Evolutionary conservation across 2,888 invertebrate genomes (phyloP).

Genomic region (Lepidocyrtoides sp.): DNA sequence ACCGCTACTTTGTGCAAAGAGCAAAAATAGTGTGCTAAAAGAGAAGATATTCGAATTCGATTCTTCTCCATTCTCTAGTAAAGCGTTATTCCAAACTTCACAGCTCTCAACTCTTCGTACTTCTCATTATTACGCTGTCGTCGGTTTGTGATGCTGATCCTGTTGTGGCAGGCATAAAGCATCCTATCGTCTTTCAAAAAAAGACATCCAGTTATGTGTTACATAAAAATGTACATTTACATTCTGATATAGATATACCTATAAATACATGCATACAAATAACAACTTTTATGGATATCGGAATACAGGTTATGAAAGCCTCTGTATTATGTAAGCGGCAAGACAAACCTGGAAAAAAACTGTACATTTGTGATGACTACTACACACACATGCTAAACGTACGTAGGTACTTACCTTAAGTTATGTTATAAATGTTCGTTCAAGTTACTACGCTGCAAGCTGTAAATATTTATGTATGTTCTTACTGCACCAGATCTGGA

Average conservation of each 20-base stretch:
- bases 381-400: neutral
- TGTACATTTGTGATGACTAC: neutral
- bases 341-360: neutral
- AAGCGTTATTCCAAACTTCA: neutral
- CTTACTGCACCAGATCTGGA: slow-evolving; percentile 49
- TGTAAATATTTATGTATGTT: slow-evolving; percentile 51
- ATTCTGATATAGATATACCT: neutral
- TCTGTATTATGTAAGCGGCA: no score
- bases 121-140: slow-evolving; percentile 44
- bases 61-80: neutral
- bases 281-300: no score
- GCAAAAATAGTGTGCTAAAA: slow-evolving; percentile 12
- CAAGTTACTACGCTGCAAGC: neutral
- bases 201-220: neutral
- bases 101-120: slow-evolving; percentile 48
- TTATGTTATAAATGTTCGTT: neutral
- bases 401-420: slow-evolving; percentile 1
- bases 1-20: neutral
- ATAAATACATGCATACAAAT: neutral
- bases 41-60: slow-evolving; percentile 2
- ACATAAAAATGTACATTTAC: neutral
- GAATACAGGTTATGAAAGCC: no score
- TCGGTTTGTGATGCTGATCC: slow-evolving; percentile 24
- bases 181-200: slow-evolving; percentile 30
- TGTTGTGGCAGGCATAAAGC: slow-evolving; percentile 56